Conservation (phyloP, 2,113 vertebrate species). For the Phocoena sinus region DNA sequence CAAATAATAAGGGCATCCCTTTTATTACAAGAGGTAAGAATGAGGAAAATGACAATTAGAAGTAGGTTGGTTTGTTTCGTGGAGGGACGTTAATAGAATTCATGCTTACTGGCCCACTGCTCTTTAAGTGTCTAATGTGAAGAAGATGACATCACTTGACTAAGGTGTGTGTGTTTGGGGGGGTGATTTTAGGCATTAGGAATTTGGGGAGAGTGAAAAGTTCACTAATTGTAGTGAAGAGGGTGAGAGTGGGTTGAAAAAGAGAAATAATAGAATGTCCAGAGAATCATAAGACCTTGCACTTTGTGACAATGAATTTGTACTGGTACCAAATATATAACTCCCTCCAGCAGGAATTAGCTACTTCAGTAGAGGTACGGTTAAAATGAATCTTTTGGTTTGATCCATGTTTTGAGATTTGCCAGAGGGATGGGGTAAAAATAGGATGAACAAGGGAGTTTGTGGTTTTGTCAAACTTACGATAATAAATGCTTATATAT, state of each 20-base stretch:
- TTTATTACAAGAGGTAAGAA: not conserved
- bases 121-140: not conserved
- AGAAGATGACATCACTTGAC: not conserved
- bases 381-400: not conserved
- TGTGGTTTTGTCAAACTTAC: not conserved
- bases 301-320: not conserved
- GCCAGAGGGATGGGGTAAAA: not conserved
- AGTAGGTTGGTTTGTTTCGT: not conserved
- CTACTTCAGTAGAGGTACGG: not conserved
- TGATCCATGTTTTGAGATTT: not conserved
- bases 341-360: not conserved
- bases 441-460: not conserved
- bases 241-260: not conserved
- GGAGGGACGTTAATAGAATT: not conserved
- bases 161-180: not conserved
- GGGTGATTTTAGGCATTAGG: not conserved
- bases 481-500: not conserved
- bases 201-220: not conserved
- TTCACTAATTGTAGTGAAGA: not conserved
- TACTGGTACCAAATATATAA: not conserved
- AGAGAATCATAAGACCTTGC: not conserved
- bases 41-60: not conserved
- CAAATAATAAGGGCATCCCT: not conserved
- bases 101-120: fast-evolving
- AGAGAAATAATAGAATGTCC: not conserved